Conservation (phyloP, 2,113 vertebrate species). For the Pangasianodon gigas region DNA sequence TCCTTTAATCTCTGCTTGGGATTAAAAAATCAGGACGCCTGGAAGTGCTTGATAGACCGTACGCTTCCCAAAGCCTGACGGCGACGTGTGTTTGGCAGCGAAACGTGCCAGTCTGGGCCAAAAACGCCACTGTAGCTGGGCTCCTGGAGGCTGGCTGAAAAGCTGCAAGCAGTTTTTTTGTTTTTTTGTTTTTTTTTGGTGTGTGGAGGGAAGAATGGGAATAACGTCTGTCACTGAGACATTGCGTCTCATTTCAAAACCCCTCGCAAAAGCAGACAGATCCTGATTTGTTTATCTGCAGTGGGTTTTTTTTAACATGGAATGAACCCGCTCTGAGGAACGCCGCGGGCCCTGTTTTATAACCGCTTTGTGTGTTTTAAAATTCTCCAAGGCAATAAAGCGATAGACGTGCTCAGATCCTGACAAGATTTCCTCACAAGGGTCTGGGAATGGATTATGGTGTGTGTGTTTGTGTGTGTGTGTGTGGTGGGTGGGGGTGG, state of each 20-base stretch:
- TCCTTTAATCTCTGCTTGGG: constrained; percentile 43
- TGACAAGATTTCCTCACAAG: constrained; percentile 42
- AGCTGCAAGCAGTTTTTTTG: not conserved
- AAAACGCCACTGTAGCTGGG: constrained; percentile 41
- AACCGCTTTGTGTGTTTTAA: constrained; percentile 17
- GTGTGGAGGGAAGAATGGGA: constrained; percentile 37
- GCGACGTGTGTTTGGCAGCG: constrained; percentile 55
- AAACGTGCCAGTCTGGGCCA: constrained; percentile 31
- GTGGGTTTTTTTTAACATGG: not conserved
- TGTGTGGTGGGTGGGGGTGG: not conserved
- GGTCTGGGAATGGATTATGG: not conserved
- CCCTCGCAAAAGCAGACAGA: not conserved
- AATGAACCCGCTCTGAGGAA: constrained; percentile 9
- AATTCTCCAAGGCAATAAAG: constrained; percentile 38
- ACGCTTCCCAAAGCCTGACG: constrained; percentile 53
- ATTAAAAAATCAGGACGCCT: constrained; percentile 53
- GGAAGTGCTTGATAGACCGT: constrained; percentile 56
- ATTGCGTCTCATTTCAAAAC: constrained; percentile 41
- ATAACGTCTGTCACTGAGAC: constrained; percentile 42
- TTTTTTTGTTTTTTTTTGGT: not conserved
- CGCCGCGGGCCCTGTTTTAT: constrained; percentile 8
- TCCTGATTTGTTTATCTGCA: constrained; percentile 34
- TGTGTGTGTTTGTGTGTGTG: not conserved
- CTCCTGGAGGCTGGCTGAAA: constrained; percentile 26
- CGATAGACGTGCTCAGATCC: constrained; percentile 24